phyloP scores from a whole-genome alignment of 2,888 invertebrate genomes.

The Amphimallon solstitiale region DNA sequence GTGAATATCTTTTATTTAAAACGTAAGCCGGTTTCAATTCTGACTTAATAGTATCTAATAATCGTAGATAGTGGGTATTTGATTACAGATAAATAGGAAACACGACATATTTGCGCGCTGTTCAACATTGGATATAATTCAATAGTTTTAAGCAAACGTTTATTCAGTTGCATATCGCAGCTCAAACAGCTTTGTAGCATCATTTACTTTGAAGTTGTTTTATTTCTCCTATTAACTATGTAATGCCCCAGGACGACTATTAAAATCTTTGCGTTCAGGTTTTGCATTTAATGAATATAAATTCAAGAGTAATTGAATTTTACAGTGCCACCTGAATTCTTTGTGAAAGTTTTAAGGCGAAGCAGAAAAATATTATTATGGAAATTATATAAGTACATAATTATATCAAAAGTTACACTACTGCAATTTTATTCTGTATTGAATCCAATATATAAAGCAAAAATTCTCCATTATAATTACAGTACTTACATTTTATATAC shows the following conservation, averaged over 20 bases:
- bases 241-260: constrained; percentile 24
- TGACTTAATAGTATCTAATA: too few species aligned
- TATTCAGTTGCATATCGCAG: neutral
- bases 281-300: neutral
- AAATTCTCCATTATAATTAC: too few species aligned
- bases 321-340: constrained; percentile 3
- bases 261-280: constrained; percentile 3
- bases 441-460: too few species aligned
- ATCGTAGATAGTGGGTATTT: too few species aligned
- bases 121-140: neutral
- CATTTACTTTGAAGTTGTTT: constrained; percentile 32
- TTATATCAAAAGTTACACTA: too few species aligned
- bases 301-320: neutral
- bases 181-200: constrained; percentile 19
- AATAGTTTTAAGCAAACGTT: constrained; percentile 13
- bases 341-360: too few species aligned
- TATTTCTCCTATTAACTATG: constrained; percentile 20
- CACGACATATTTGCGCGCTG: neutral
- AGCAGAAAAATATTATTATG: too few species aligned
- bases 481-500: too few species aligned
- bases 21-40: too few species aligned
- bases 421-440: too few species aligned
- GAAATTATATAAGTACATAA: too few species aligned
- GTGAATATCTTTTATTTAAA: too few species aligned
- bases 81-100: neutral